phyloP scores from a whole-genome alignment of 2,797 vertebrate genomes.

The Erethizon dorsatum region DNA sequence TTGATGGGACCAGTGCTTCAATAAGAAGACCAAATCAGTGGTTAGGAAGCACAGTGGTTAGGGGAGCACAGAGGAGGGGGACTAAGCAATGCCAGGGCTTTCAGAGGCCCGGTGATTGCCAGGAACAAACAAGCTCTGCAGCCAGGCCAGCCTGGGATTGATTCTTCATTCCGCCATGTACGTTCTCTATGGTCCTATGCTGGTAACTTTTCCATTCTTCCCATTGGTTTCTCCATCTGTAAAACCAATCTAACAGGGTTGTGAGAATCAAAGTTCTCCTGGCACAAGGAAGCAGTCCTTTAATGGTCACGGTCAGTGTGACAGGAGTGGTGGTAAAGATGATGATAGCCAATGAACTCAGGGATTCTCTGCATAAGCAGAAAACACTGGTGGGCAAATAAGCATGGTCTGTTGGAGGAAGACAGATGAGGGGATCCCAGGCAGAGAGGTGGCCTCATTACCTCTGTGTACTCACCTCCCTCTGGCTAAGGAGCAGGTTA shows the following conservation, averaged over 20 bases:
- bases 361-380: not conserved
- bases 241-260: not conserved
- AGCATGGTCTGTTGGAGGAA: not conserved
- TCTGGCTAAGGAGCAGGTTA: not conserved
- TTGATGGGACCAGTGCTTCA: not conserved
- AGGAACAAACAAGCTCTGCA: not conserved
- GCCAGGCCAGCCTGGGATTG: not conserved
- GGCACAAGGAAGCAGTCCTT: not conserved
- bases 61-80: not conserved
- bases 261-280: not conserved
- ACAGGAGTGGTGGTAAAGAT: not conserved
- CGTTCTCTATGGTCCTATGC: not conserved
- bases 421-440: not conserved
- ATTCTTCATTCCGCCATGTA: not conserved
- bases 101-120: not conserved
- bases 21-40: not conserved
- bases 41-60: not conserved
- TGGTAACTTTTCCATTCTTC: not conserved
- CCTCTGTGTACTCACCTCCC: not conserved
- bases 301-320: not conserved
- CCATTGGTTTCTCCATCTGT: not conserved
- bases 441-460: not conserved
- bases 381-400: not conserved
- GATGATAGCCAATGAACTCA: not conserved
- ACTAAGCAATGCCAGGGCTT: not conserved